Evolutionary conservation across 2,888 invertebrate genomes (phyloP).

Genomic region (Tetropium fuscum): DNA sequence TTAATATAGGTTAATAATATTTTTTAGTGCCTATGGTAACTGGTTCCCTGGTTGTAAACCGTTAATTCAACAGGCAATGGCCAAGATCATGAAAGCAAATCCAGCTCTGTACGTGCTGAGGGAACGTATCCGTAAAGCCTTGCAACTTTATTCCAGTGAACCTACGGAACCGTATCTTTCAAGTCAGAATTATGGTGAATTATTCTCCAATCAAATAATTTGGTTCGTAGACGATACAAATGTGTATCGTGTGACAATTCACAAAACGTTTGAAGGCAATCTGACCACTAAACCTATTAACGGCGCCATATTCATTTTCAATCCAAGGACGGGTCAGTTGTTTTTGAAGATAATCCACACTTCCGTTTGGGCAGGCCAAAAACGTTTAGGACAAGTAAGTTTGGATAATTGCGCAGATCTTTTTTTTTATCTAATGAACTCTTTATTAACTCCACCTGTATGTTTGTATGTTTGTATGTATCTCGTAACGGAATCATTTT

Average conservation of each 20-base stretch:
- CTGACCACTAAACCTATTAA: conserved; percentile 99
- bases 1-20: too few relatives aligned
- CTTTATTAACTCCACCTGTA: too few relatives aligned
- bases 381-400: conserved; percentile 93
- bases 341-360: conserved; percentile 99
- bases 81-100: conserved; percentile 99
- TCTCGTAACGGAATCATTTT: too few relatives aligned
- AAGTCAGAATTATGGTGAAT: conserved; percentile 98
- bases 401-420: too few relatives aligned
- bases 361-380: conserved; percentile 99
- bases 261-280: conserved; percentile 99
- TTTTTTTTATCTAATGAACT: too few relatives aligned
- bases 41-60: conserved; percentile 99
- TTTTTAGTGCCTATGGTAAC: conserved; percentile 93
- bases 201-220: conserved; percentile 99
- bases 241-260: conserved; percentile 99
- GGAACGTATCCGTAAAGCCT: conserved; percentile 97
- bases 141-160: conserved; percentile 98
- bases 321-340: conserved; percentile 97
- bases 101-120: conserved; percentile 97
- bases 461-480: too few relatives aligned
- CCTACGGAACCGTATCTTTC: conserved; percentile 99
- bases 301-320: conserved; percentile 99
- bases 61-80: conserved; percentile 99
- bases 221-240: conserved; percentile 99